phyloP scores from a whole-genome alignment of 2,888 invertebrate genomes.

The Megaustenia siamemsis region DNA sequence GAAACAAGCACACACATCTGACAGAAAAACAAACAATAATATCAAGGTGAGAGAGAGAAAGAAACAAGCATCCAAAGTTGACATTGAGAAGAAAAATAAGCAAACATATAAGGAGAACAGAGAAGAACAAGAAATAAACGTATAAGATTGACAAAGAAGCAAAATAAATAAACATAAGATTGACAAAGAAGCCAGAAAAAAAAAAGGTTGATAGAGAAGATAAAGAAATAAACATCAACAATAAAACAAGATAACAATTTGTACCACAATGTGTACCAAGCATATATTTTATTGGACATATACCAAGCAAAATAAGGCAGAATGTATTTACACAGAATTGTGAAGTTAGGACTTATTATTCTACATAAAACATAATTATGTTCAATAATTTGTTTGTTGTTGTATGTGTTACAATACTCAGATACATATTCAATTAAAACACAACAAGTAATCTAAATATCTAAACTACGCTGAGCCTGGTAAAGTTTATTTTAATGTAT shows the following conservation, averaged over 20 bases:
- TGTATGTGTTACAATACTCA: background rate
- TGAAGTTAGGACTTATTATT: background rate
- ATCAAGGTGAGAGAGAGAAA: no score
- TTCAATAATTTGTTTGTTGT: background rate
- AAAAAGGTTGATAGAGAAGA: no score
- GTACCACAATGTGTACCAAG: background rate
- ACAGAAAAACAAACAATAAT: no score
- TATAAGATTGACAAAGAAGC: no score
- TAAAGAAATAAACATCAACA: no score
- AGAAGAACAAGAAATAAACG: no score
- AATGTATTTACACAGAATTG: conserved; percentile 18
- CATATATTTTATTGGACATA: conserved; percentile 31
- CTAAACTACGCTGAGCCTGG: background rate
- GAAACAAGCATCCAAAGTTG: no score
- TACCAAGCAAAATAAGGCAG: conserved; percentile 19
- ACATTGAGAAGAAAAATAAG: no score
- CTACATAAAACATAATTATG: background rate
- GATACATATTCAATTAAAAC: background rate
- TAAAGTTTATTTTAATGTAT: background rate
- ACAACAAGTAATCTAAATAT: background rate
- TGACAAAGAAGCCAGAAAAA: no score
- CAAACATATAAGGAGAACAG: no score
- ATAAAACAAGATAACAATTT: background rate
- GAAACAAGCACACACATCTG: no score
- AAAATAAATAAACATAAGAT: no score